These are phyloP conservation scores for Melinopterus prodromus DNA, from an alignment of 2,888 invertebrate genomes.

Conservation along the genomic window DNA sequence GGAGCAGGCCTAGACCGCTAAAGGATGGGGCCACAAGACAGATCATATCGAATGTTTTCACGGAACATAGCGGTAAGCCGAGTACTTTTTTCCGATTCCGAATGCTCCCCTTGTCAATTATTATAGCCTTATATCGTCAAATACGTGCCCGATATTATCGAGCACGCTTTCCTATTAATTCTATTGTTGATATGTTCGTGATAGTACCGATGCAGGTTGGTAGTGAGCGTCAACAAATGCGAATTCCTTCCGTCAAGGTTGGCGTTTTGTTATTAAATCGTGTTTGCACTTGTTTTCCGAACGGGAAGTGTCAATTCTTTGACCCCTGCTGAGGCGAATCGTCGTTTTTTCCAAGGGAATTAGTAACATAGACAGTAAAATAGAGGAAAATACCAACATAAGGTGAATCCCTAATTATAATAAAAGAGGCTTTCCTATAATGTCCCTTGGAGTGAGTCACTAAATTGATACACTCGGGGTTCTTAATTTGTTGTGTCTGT, in stretches of 20 bases:
- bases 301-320: background rate
- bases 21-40: conserved; percentile 82
- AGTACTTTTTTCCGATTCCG: conserved; percentile 19
- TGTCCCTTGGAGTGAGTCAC: background rate
- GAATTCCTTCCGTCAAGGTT: background rate
- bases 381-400: background rate
- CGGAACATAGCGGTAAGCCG: conserved; percentile 88
- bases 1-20: conserved; percentile 76
- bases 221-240: background rate
- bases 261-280: background rate
- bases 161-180: background rate
- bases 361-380: background rate
- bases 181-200: background rate
- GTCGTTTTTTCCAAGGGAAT: background rate
- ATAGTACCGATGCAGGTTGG: background rate
- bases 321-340: background rate
- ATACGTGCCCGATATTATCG: background rate
- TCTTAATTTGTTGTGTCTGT: background rate
- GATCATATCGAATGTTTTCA: conserved; percentile 91
- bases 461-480: background rate
- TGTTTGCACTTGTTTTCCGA: background rate
- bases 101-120: background rate
- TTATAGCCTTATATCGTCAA: background rate
- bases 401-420: background rate
- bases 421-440: background rate